A percentile compares a stretch with the other conserved stretches of the same genome.
Evolutionary conservation across 92 coral and sea anemone genomes (phyloP).

Genomic region (Porites rus): DNA sequence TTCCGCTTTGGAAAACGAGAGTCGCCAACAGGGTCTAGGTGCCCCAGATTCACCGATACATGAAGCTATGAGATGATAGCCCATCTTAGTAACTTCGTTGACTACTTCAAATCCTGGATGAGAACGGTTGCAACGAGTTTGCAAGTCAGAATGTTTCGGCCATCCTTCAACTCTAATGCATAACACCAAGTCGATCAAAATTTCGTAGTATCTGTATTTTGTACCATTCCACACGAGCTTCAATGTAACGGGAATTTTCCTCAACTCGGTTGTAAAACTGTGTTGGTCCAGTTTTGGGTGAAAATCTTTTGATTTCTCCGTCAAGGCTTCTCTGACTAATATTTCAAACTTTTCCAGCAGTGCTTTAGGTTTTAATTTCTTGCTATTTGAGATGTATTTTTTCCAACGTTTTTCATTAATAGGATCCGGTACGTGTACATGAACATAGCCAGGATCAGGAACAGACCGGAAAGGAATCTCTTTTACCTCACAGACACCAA

Average conservation of each 20-base stretch:
- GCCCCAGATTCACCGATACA: constrained; percentile 66
- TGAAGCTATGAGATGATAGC: constrained; percentile 65
- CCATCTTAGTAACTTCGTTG: constrained; percentile 21
- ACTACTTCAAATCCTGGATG: constrained; percentile 57
- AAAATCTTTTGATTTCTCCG: background rate
- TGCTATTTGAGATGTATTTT: constrained; percentile 31
- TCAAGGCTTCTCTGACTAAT: constrained; percentile 23
- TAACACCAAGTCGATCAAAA: constrained; percentile 51
- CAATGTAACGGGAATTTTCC: constrained; percentile 68
- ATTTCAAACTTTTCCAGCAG: constrained; percentile 42
- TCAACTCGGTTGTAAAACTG: constrained; percentile 39
- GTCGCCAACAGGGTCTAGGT: constrained; percentile 66
- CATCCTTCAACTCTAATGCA: constrained; percentile 56
- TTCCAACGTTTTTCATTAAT: background rate
- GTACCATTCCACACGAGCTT: constrained; percentile 56
- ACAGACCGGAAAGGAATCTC: constrained; percentile 55
- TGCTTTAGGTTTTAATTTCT: constrained; percentile 41
- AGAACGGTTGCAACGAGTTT: background rate
- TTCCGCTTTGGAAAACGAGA: constrained; percentile 68
- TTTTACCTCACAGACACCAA: constrained; percentile 45
- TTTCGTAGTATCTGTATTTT: constrained; percentile 38
- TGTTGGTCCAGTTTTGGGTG: background rate
- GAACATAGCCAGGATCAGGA: constrained; percentile 67
- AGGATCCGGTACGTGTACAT: constrained; percentile 38
- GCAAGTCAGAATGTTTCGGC: constrained; percentile 53